Evolutionary conservation across 1,140 invertebrate genomes (phyloP), one percentile per base, ranked within the genome.

Genomic region (Teleopsis dalmanni): DNA sequence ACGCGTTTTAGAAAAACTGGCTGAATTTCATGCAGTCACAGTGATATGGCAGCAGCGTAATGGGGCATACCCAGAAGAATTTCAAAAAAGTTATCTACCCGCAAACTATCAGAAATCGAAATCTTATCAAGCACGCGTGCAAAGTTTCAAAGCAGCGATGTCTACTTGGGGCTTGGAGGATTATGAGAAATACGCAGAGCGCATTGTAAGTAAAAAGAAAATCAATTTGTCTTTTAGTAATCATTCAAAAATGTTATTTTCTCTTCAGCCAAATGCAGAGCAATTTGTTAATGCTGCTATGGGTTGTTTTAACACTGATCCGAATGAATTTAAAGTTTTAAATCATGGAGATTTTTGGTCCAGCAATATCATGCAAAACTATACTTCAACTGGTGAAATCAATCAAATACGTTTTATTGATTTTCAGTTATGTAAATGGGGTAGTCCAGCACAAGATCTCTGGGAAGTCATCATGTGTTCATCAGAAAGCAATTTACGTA

Each of bases 261-360:
- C n/a, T 26, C 43, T 48, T 0, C 18, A 68, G 65, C 62, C 23
- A 27, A 71, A 60, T 42, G 62, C 58, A 42, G 59, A 68, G 22
- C 53, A 65, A 6, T 61, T 60, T 45, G 47, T 69, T 54, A 51
- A 41, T 21, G 43, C 40, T 53, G 60, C 11, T 51, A 64, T 58
- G 56, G 55, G 6, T 40, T 65, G 26, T 44, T 68, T 11, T 49
- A 68, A 26, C 27, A 23, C 58, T 46, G 65, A 77, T 25, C 55
- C 68, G 2, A 71, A 76, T 13, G 74, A 76, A 38, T 80, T 81
- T 44, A 74, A 76, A 46, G 80, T 82, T 3, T 65, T 84, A 10
- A 79, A 76, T 58, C 82, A 83, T 50, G 82, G 82, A 5, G 82
- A 84, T 55, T 73, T 73, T n/a, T 69, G 65, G 65, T 65, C 58